Conservation (phyloP, 2,888 invertebrate species). For the Amphipoea lucens region DNA sequence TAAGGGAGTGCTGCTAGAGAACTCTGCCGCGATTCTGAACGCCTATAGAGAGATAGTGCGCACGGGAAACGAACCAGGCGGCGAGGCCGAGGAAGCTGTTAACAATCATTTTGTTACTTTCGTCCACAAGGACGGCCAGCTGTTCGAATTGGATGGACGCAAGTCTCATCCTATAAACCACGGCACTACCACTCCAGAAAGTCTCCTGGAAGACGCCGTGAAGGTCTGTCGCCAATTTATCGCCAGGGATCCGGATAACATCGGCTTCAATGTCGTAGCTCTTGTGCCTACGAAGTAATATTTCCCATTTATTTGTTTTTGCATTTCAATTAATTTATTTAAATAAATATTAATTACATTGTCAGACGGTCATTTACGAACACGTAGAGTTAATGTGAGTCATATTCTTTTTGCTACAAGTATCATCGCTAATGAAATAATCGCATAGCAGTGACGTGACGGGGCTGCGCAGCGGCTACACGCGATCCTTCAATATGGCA, state of each 20-base stretch:
- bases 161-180: conserved; percentile 94
- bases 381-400: conserved; percentile 62
- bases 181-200: conserved; percentile 93
- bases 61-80: conserved; percentile 94
- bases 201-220: conserved; percentile 95
- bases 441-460: conserved; percentile 72
- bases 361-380: conserved; percentile 62
- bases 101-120: conserved; percentile 97
- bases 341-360: conserved; percentile 61
- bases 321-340: conserved; percentile 57
- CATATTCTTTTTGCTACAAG: conserved; percentile 64
- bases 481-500: conserved; percentile 80
- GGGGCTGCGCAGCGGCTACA: conserved; percentile 72
- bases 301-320: conserved; percentile 50
- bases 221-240: conserved; percentile 96
- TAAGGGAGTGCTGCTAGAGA: conserved; percentile 93
- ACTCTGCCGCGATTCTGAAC: conserved; percentile 92
- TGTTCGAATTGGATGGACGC: conserved; percentile 95
- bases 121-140: conserved; percentile 93
- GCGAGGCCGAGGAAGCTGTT: conserved; percentile 92
- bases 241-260: conserved; percentile 95
- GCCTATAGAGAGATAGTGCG: conserved; percentile 95
- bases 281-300: conserved; percentile 89
- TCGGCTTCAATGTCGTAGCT: conserved; percentile 96
- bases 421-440: conserved; percentile 74